Base-by-base conservation (phyloP, 1,140 invertebrate genomes). In the Drosophila albomicans region DNA sequence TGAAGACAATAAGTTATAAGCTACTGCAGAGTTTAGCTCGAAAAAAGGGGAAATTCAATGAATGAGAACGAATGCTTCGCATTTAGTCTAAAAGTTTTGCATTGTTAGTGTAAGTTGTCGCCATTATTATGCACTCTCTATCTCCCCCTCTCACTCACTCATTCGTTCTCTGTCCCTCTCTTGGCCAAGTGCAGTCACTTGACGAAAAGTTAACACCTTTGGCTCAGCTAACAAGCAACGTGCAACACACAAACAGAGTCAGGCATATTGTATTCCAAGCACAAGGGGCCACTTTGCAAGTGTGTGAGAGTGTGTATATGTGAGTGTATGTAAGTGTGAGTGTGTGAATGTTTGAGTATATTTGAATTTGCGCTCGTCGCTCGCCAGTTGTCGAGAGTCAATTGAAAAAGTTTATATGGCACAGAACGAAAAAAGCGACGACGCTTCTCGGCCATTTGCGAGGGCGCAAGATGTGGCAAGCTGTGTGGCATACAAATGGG, bases 311-410 rank as follows among this genome's bases (percentile, higher is more conserved):
- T 43, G 45, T 58, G 51, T 16, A 15, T 15, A 15, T 15, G 51
- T 45, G 25, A 32, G 25, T 43, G 45, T 46, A 45, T 28, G 51
- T 15, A 15, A 41, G 25, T 20, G 69, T 43, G 20, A 10, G 45
- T 58, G 45, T 54, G 25, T 52, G 45, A 11, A 28, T 65, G 49
- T 51, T 16, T 15, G 32, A n/a, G 46, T 48, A 28, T 61, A 66
- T 65, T 75, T 72, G 48, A 73, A 76, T 82, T 79, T 86, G 82
- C 68, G 41, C 57, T 41, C 72, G 59, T 30, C 49, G 66, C 52
- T 82, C 77, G 72, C 49, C 66, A 41, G 41, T 71, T 88, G 84
- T 80, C 74, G 82, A 88, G 84, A 88, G 84, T 87, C 84, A 87
- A 87, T 87, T 87, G 84, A 87, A 86, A 88, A 87, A 84, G 84